phyloP scores from a whole-genome alignment of 35 echinoderm and acorn worm species.

The Apostichopus parvimensis region DNA sequence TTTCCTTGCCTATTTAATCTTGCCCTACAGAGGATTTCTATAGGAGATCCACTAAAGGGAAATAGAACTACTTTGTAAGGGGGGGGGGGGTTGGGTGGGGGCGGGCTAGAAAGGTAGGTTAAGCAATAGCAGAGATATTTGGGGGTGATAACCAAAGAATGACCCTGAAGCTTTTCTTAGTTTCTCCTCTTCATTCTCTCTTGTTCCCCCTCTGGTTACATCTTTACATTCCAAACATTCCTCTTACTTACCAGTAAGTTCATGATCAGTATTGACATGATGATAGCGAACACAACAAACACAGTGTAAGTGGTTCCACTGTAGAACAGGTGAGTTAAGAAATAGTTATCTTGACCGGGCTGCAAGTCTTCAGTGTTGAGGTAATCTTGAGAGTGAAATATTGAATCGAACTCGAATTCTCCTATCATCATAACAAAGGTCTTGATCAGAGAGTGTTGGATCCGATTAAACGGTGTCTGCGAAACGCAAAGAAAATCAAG shows the following conservation, averaged over 20 bases:
- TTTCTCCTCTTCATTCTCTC: no score
- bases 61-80: no score
- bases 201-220: no score
- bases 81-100: no score
- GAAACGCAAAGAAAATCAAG: background rate
- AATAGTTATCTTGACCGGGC: conserved; percentile 27
- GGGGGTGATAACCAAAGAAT: no score
- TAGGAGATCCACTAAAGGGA: no score
- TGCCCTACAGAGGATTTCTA: no score
- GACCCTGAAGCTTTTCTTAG: no score
- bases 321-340: conserved; percentile 60
- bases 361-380: conserved; percentile 23
- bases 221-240: background rate
- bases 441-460: conserved; percentile 81
- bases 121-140: no score
- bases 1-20: background rate
- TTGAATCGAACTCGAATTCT: conserved; percentile 93
- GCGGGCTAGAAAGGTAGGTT: no score
- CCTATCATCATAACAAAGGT: conserved; percentile 99
- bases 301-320: conserved; percentile 77
- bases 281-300: conserved; percentile 79
- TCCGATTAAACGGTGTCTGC: conserved; percentile 79
- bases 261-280: conserved; percentile 99
- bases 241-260: conserved; percentile 91
- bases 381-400: conserved; percentile 84